Percentiles rank a stretch among this genome's conserved stretches.
These are phyloP conservation scores for Zhuqinia jingwanae DNA, from an alignment of 2,888 invertebrate species.

Conservation along the genomic window DNA sequence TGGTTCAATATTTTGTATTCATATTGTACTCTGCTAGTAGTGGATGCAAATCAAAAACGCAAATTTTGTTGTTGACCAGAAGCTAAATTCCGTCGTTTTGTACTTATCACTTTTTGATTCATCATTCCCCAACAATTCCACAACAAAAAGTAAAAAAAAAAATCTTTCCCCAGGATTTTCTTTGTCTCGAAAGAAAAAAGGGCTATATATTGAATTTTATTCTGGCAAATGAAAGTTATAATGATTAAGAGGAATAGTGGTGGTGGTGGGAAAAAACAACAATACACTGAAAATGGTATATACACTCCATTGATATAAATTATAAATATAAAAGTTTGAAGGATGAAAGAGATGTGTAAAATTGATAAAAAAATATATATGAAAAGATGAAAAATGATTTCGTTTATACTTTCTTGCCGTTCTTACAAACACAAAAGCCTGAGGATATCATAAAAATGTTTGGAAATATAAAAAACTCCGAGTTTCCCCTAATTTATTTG, in stretches of 20 bases:
- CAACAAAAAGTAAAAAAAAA: neutral
- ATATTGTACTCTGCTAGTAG: too few relatives aligned
- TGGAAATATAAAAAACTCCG: neutral
- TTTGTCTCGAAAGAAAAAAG: neutral
- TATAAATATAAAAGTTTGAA: neutral
- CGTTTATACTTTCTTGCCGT: neutral
- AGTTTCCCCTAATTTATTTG: too few relatives aligned
- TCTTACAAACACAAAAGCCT: neutral
- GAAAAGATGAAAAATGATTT: constrained; percentile 50
- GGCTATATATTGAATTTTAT: too few relatives aligned
- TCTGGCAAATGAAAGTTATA: too few relatives aligned
- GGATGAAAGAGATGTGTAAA: constrained; percentile 46
- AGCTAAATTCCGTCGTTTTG: too few relatives aligned
- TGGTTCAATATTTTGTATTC: too few relatives aligned
- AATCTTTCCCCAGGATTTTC: neutral
- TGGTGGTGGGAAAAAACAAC: constrained; percentile 21
- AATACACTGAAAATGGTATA: too few relatives aligned
- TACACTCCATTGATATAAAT: neutral
- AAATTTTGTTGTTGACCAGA: too few relatives aligned
- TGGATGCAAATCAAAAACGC: too few relatives aligned
- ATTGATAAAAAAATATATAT: constrained; percentile 36
- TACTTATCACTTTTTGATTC: constrained; percentile 47
- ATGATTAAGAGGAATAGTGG: too few relatives aligned
- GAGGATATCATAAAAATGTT: neutral
- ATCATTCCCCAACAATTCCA: constrained; percentile 7